Evolutionary conservation across 2,888 invertebrate species (phyloP), one percentile per base, ranked within the genome.

Genomic region (Hydrotaea diabolus): DNA sequence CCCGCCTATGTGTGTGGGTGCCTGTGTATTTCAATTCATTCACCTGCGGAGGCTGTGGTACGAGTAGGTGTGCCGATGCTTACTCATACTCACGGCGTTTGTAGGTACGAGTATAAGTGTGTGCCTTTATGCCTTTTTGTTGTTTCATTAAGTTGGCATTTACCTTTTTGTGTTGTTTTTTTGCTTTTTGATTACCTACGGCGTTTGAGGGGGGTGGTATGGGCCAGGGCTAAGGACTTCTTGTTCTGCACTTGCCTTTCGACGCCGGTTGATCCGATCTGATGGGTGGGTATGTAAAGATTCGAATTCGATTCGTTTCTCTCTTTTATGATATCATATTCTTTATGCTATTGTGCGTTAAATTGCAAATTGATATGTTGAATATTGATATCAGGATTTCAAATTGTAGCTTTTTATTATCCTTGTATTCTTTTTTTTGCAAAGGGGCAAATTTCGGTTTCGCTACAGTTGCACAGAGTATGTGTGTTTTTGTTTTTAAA

Each of bases 361-460:
- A 77, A 75, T 75, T 77, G 46, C 62, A 57, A 80, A 80, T 72
- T 80, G 83, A 80, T 80, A 77, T 74, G 80, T 74, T 73, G 49
- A 72, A 75, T 64, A 5, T 43, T 71, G 53, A 75, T 64, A 76
- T 46, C 26, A 17, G 26, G 71, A 53, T 71, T 71, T 53, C 9
- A 53, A 31, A 71, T 31, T 46, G 69, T 13, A 17, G 46, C 43
- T 46, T 46, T 36, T 46, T 69, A 39, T 66, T 66, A 19, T 17
- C 39, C 9, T 13, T 71, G 49, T 21, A 17, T 69, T 9, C 31
- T 17, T 17, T 31, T 31, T 31, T 13, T n/a, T 5, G 21, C 55
- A 57, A 39, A 21, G 1, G 7, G 57, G 57, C 73, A 74, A 17
- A 43, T 43, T 43, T 57, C 15, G 17, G 43, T 39, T 39, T 36